Conservation (phyloP, 2,888 invertebrate genomes). For the Neoascia interrupta region DNA sequence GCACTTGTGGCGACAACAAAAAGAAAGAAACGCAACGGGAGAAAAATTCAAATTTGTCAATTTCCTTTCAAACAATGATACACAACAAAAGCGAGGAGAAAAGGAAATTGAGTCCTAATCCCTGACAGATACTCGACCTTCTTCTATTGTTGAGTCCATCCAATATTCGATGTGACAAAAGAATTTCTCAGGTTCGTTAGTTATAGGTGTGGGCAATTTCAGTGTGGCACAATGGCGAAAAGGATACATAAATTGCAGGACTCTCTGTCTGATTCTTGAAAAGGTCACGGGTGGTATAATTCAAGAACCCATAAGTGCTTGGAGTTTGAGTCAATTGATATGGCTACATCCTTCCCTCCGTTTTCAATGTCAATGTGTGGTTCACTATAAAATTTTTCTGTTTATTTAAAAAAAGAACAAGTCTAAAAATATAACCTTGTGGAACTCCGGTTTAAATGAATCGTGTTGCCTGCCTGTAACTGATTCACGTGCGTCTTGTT, state of each 20-base stretch:
- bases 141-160: neutral
- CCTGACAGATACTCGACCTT: constrained; percentile 35
- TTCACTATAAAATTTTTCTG: no score
- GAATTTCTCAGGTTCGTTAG: neutral
- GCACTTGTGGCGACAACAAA: no score
- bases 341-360: no score
- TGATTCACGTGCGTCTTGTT: neutral
- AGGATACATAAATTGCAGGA: neutral
- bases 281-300: no score
- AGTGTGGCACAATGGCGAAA: neutral
- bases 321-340: constrained; percentile 3
- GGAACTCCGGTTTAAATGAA: constrained; percentile 25
- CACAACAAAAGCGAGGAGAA: neutral
- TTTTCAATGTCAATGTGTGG: constrained; percentile 6
- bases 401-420: constrained; percentile 1
- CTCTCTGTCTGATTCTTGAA: no score
- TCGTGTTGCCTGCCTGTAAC: constrained; percentile 1
- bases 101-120: constrained; percentile 28
- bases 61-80: constrained; percentile 4
- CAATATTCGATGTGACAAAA: neutral
- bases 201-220: neutral
- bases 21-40: neutral
- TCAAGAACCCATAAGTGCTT: neutral
- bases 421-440: constrained; percentile 50
- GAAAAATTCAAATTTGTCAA: constrained; percentile 3